These are phyloP conservation scores for Tympanuchus pallidicinctus DNA, from an alignment of 2,113 vertebrate genomes.

Conservation along the genomic window DNA sequence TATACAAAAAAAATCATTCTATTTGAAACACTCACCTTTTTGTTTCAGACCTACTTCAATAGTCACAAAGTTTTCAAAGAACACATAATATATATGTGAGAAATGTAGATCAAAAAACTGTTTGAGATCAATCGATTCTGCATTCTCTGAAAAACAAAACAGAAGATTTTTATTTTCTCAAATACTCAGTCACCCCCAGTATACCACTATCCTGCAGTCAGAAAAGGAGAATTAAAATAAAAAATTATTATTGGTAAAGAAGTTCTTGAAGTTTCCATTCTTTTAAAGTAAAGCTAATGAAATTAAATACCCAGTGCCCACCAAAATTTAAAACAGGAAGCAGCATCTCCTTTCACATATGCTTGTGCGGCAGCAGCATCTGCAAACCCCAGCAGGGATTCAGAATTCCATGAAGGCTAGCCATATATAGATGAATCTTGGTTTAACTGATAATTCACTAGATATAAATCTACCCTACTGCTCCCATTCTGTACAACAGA, in stretches of 20 bases:
- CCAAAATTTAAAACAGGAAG: background rate
- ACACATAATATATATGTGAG: conserved; percentile 99
- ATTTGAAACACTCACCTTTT: conserved; percentile 85
- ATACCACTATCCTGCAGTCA: background rate
- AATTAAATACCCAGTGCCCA: background rate
- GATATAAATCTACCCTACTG: background rate
- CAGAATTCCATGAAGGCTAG: background rate
- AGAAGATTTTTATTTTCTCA: conserved; percentile 7
- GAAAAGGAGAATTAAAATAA: background rate
- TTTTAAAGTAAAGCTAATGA: background rate
- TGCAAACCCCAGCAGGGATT: background rate
- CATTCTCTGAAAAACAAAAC: conserved; percentile 89
- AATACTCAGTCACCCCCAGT: background rate
- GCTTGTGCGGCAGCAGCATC: background rate
- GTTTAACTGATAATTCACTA: background rate
- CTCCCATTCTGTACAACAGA: background rate
- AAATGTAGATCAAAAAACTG: conserved; percentile 97
- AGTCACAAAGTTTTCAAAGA: conserved; percentile 99
- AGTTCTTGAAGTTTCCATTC: background rate
- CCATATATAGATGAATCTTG: background rate
- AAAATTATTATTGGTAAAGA: background rate
- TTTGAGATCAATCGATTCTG: conserved; percentile 93
- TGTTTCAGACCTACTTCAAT: conserved; percentile 98
- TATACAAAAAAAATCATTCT: background rate
- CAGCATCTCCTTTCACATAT: background rate